phyloP scores from a whole-genome alignment of 2,797 vertebrate species.

The Kryptolebias ocellatus region DNA sequence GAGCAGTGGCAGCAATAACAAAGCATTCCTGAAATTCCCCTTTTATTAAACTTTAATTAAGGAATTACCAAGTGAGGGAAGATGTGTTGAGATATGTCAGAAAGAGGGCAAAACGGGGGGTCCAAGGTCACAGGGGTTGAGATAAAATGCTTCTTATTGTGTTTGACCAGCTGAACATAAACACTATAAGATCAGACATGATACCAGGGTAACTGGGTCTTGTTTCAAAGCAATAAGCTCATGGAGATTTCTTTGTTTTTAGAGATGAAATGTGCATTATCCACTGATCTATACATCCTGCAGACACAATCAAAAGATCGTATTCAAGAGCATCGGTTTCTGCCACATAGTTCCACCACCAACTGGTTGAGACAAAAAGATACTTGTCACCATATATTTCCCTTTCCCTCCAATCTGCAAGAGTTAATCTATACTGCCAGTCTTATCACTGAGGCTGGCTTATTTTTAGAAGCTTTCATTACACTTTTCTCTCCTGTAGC shows the following conservation, averaged over 20 bases:
- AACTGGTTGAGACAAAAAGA: conserved; percentile 29
- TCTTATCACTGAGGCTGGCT: conserved; percentile 58
- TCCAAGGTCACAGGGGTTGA: conserved; percentile 48
- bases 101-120: conserved; percentile 43
- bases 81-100: conserved; percentile 47
- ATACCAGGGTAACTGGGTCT: conserved; percentile 51
- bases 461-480: conserved; percentile 84
- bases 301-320: conserved; percentile 57
- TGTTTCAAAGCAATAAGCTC: conserved; percentile 72
- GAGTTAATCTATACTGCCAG: conserved; percentile 76
- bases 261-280: conserved; percentile 64
- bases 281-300: conserved; percentile 52
- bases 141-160: conserved; percentile 60
- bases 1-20: conserved; percentile 34
- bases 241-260: conserved; percentile 66
- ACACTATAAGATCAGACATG: conserved; percentile 65
- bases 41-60: conserved; percentile 77
- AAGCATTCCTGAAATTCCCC: conserved; percentile 71
- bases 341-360: conserved; percentile 24
- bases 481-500: conserved; percentile 68
- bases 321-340: conserved; percentile 44
- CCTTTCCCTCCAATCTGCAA: conserved; percentile 49
- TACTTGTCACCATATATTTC: conserved; percentile 50
- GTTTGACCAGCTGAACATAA: conserved; percentile 57
- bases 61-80: conserved; percentile 61